A percentile compares a stretch with the other conserved stretches of the same genome.
Conservation (phyloP, 37 sponge, comb jelly and placozoan species). For the Tethya wilhelma region DNA sequence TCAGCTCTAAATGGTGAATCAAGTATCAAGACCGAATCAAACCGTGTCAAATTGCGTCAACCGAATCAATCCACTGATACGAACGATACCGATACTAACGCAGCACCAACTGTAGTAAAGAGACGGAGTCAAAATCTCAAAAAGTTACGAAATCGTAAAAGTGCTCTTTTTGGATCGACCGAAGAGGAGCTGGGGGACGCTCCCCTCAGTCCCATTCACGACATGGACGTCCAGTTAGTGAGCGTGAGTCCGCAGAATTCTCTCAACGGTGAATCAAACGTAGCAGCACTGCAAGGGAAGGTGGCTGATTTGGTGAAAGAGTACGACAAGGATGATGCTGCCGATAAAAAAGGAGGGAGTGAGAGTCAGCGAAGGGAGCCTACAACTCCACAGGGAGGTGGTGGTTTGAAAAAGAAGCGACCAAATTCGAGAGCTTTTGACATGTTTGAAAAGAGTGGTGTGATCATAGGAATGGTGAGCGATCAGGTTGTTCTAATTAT, state of each 20-base stretch:
- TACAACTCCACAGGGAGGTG: neutral
- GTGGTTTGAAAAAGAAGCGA: neutral
- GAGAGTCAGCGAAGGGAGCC: neutral
- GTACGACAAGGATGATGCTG: neutral
- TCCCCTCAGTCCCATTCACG: neutral
- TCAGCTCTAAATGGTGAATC: neutral
- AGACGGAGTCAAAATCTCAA: neutral
- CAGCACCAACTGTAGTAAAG: neutral
- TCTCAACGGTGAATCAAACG: too few relatives aligned
- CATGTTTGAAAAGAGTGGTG: conserved; percentile 51
- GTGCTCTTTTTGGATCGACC: conserved; percentile 17
- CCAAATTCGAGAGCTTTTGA: conserved; percentile 26
- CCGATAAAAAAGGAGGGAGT: neutral
- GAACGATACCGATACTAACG: neutral
- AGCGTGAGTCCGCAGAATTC: conserved; percentile 4
- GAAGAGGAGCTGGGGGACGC: neutral
- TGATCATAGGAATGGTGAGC: conserved; percentile 49
- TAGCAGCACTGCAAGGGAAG: neutral
- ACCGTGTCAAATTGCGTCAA: too few relatives aligned
- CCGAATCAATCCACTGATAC: too few relatives aligned
- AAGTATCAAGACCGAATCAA: too few relatives aligned
- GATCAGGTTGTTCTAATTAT: too few relatives aligned
- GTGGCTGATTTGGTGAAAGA: conserved; percentile 33
- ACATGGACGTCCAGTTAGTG: conserved; percentile 15
- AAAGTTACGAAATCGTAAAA: conserved; percentile 14